phyloP scores from a whole-genome alignment of 2,888 invertebrate species.

The Leptopterna dolabrata region DNA sequence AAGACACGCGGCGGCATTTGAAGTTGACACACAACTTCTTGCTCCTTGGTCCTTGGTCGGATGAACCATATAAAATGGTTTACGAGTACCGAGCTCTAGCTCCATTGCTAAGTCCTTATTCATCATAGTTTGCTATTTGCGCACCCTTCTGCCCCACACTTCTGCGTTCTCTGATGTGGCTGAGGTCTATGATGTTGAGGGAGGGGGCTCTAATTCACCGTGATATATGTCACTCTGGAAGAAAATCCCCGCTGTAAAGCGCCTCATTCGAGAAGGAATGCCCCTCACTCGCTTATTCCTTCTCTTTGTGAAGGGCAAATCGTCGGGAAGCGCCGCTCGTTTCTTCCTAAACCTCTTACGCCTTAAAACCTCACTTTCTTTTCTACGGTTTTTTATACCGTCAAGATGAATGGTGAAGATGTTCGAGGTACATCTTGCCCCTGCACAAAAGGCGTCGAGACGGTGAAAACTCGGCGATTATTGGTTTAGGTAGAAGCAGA shows the following conservation, averaged over 20 bases:
- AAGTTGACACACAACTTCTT: too few species aligned
- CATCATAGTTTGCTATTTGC: too few species aligned
- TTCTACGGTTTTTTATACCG: background rate
- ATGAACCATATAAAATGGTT: too few species aligned
- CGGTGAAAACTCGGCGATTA: conserved; percentile 20
- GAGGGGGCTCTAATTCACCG: background rate
- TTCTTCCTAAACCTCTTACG: conserved; percentile 22
- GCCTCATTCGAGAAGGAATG: conserved; percentile 4
- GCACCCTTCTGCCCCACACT: too few species aligned
- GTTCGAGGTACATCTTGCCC: conserved; percentile 8
- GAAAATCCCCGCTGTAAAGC: background rate
- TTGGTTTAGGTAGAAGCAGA: conserved; percentile 25
- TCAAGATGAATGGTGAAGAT: conserved; percentile 18
- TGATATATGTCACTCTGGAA: background rate
- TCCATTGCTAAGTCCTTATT: too few species aligned
- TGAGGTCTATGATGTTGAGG: background rate
- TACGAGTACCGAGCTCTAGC: too few species aligned
- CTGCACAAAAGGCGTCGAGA: background rate
- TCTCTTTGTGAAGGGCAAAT: conserved; percentile 33
- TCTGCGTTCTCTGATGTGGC: background rate
- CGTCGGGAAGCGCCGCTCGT: conserved; percentile 36
- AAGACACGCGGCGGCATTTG: too few species aligned
- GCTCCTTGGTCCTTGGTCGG: too few species aligned
- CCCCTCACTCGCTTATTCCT: background rate
- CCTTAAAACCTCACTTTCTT: conserved; percentile 16